Base-by-base conservation (phyloP, 2,888 invertebrate genomes). In the Harpagoxenus sublaevis region DNA sequence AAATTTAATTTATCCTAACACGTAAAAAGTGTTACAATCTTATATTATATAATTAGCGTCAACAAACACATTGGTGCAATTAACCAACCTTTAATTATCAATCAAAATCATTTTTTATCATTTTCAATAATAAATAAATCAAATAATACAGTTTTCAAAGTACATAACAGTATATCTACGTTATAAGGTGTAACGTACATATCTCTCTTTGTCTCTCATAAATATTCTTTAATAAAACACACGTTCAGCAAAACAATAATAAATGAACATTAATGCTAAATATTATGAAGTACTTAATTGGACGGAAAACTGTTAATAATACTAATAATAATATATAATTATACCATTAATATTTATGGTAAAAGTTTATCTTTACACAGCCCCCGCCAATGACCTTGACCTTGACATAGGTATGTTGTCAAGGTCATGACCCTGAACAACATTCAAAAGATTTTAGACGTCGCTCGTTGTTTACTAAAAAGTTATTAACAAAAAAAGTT, bases 251-350 rank as follows among this genome's bases (percentile, higher is more conserved):
- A 66, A 45, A 45, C 45, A 45, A 31, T 48, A 48, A 68, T 23
- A 65, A 68, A 28, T 62, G n/a, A 62, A 23, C 10, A 39, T 39
- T 70, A 60, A 48, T 79, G 51, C n/a, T 79, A 70, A 79, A 66
- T 23, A n/a, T 78, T 78, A 78, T 15, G 5, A 79, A 79, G 79
- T 79, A 79, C 71, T 70, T 60, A 60, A 51, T 71, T 28, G 79
- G 79, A 79, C 79, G 79, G 79, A 79, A 51, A 71, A 79, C 8
- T 48, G 15, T 68, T 68, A 57, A 79, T 78, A 77, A 66, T 70
- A 57, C 9, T 57, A 70, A 57, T 10, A 57, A 79, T 60, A 70
- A 70, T 48, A 63, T 42, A 8, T 31, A 6, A 45, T 31, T 70
- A 39, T 45, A 60, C 6, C 35, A 70, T 57, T 57, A 31, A 79